phyloP scores from a whole-genome alignment of 2,888 invertebrate genomes.

The Chirona hameri region DNA sequence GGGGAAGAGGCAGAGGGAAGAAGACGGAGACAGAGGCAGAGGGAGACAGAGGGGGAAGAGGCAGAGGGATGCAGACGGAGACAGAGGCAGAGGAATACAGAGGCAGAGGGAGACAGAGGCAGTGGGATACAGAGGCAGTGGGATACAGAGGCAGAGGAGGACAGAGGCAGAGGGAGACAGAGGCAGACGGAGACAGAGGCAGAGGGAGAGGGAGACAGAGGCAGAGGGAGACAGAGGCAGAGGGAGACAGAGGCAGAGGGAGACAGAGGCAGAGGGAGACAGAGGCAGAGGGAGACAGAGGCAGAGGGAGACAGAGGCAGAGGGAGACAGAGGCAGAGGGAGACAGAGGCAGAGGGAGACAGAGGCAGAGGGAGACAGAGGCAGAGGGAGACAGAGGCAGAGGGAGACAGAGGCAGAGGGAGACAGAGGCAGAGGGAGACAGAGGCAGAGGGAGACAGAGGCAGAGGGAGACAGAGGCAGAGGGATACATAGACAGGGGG shows the following conservation, averaged over 20 bases:
- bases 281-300: background rate
- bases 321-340: background rate
- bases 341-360: background rate
- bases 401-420: background rate
- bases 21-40: background rate
- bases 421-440: background rate
- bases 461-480: background rate
- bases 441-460: background rate
- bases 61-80: background rate
- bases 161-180: background rate
- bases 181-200: background rate
- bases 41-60: background rate
- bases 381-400: too few species aligned
- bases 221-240: background rate
- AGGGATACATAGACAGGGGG: background rate
- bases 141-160: background rate
- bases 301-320: background rate
- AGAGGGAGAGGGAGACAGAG: background rate
- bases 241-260: background rate
- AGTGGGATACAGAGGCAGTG: too few species aligned
- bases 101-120: background rate
- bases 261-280: background rate
- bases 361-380: background rate
- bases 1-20: background rate
- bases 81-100: background rate